These are phyloP conservation scores for Ditylenchus weischeri DNA, from an alignment of 2,888 invertebrate genomes.

Conservation along the genomic window DNA sequence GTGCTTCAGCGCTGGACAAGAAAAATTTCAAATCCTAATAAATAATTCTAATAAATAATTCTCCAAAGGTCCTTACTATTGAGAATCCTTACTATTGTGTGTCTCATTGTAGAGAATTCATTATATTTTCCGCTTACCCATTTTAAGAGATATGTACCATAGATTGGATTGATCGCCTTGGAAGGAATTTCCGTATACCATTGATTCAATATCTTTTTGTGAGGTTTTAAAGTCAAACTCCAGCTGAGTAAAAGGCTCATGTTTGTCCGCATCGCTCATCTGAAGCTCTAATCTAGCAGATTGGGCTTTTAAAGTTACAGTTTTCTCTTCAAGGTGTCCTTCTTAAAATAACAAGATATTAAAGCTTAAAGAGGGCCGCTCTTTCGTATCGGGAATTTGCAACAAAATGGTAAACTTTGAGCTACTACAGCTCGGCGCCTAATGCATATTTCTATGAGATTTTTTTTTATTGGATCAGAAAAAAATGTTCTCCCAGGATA, in stretches of 20 bases:
- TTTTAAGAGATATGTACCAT: slow-evolving; percentile 11
- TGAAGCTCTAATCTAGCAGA: not conserved
- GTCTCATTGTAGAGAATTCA: too few species aligned
- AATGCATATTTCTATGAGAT: too few species aligned
- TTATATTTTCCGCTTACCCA: slow-evolving; percentile 1
- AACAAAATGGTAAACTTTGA: too few species aligned
- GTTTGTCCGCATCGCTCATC: not conserved
- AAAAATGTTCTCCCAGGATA: too few species aligned
- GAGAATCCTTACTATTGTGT: too few species aligned
- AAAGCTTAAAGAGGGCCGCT: not conserved
- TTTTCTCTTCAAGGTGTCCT: not conserved
- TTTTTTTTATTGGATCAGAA: too few species aligned
- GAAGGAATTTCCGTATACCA: slow-evolving; percentile 15
- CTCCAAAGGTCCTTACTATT: too few species aligned
- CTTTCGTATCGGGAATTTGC: too few species aligned
- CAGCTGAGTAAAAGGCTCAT: slow-evolving; percentile 15
- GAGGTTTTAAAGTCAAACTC: slow-evolving; percentile 36
- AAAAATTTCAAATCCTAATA: too few species aligned
- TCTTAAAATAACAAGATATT: slow-evolving; percentile 10
- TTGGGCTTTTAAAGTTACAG: slow-evolving; percentile 12
- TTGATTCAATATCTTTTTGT: slow-evolving; percentile 26
- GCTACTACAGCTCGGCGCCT: too few species aligned
- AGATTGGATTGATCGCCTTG: slow-evolving; percentile 1
- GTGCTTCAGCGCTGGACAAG: too few species aligned
- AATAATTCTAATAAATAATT: too few species aligned